These are phyloP conservation scores for Notodonta dromedarius DNA, from an alignment of 2,888 invertebrate species.

Conservation along the genomic window DNA sequence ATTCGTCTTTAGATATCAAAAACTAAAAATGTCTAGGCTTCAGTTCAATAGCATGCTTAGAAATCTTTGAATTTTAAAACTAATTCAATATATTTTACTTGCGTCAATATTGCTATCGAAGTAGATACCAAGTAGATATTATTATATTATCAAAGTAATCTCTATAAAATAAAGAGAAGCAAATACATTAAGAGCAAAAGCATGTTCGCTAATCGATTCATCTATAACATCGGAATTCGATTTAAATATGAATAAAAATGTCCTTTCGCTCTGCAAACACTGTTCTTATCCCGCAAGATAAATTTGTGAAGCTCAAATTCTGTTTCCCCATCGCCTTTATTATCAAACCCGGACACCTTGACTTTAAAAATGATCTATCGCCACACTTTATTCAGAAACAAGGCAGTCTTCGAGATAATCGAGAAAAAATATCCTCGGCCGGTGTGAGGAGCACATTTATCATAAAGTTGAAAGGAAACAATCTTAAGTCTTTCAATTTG, in stretches of 20 bases:
- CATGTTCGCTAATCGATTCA: not conserved
- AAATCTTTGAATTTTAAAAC: not conserved
- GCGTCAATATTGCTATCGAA: not conserved
- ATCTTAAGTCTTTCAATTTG: conserved; percentile 24
- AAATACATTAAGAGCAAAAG: not conserved
- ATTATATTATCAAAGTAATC: not conserved
- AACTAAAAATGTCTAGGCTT: too few relatives aligned
- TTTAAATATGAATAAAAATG: conserved; percentile 8
- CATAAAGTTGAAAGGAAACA: conserved; percentile 29
- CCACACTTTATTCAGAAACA: conserved; percentile 12
- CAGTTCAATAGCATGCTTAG: not conserved
- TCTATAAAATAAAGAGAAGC: not conserved
- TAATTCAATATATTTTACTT: not conserved
- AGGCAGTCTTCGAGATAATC: conserved; percentile 12
- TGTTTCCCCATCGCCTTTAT: conserved; percentile 9
- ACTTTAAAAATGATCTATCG: conserved; percentile 18
- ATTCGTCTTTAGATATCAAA: too few relatives aligned
- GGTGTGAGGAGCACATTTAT: conserved; percentile 22
- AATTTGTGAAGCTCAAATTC: conserved; percentile 7
- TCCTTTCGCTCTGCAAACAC: not conserved
- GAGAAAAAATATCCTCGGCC: conserved; percentile 11
- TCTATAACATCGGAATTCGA: not conserved
- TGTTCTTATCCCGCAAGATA: not conserved
- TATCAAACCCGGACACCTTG: conserved; percentile 10
- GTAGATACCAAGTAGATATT: too few relatives aligned